Base-by-base conservation (phyloP, 2,797 vertebrate species). In the Cyprinella venusta region DNA sequence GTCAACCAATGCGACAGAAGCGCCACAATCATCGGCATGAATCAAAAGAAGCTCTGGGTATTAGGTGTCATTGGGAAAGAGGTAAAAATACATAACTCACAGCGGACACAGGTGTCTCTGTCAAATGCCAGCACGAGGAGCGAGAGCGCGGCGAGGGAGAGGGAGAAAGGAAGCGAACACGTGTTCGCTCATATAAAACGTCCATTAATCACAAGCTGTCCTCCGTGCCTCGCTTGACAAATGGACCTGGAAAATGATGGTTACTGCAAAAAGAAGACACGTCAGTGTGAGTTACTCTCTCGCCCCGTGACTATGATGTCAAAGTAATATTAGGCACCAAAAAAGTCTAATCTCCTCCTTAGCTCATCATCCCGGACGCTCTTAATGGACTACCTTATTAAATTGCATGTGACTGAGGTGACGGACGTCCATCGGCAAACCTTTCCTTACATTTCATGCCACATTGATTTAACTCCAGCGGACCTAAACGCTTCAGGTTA, bases 211-310 rank as follows among this genome's bases (percentile, higher is more conserved):
- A 93, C 81, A 33, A 80, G 72, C 88, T 87, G 86, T 91, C 89
- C 86, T 87, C 81, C 61, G 86, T n/a, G 84, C 86, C 90, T 87
- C 83, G 84, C 86, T 88, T 92, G 92, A 95, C 89, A 89, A 92
- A 94, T 93, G 91, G 90, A 92, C 91, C 86, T 19, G 40, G 86
- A 90, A 92, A 93, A 91, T 91, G 90, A 93, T 93, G 91, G 92
- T 86, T 93, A 90, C 90, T 81, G 82, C 68, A 86, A 81, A 88
- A 84, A 90, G 89, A 91, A 91, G 90, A 88, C 85, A 86, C 84
- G 83, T 83, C 64, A 59, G 84, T 82, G 69, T 12, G 54, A 83
- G 85, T 76, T 85, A 75, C 64, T 79, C 80, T 87, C 50, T 85
- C 84, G 68, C 85, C 86, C 69, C 16, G 8, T 64, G 71, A 76